phyloP scores from a whole-genome alignment of 2,888 invertebrate genomes.

The Sinohyriopsis cumingii region DNA sequence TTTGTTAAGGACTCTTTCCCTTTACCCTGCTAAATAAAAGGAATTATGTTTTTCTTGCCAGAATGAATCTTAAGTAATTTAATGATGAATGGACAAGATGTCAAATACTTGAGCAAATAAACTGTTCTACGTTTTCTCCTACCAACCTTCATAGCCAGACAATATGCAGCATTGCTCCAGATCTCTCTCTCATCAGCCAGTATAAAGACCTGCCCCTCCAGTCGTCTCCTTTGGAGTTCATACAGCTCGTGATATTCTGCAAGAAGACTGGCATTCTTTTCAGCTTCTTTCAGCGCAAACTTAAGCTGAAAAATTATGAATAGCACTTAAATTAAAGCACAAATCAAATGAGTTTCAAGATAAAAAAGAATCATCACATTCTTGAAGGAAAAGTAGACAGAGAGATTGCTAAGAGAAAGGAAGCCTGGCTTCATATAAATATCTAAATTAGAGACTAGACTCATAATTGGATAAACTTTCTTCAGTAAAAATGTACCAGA shows the following conservation, averaged over 20 bases:
- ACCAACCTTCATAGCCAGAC: slow-evolving; percentile 69
- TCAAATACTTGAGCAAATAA: too few relatives aligned
- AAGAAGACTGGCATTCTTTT: slow-evolving; percentile 70
- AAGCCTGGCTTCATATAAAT: too few relatives aligned
- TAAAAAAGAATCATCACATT: neutral
- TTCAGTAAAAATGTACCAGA: too few relatives aligned
- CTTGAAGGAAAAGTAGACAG: neutral
- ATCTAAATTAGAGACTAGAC: too few relatives aligned
- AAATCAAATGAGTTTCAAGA: neutral
- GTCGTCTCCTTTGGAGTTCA: slow-evolving; percentile 69
- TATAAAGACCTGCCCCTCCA: slow-evolving; percentile 66
- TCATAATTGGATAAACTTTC: too few relatives aligned
- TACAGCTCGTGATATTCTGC: slow-evolving; percentile 71
- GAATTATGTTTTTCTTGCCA: too few relatives aligned
- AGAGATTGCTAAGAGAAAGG: too few relatives aligned
- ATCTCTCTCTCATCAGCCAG: slow-evolving; percentile 68
- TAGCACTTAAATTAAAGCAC: neutral
- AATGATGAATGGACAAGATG: too few relatives aligned
- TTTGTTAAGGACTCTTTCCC: too few relatives aligned
- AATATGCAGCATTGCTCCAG: slow-evolving; percentile 71
- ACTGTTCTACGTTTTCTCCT: too few relatives aligned
- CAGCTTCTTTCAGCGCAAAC: slow-evolving; percentile 67
- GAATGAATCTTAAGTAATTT: too few relatives aligned
- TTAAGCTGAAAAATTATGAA: slow-evolving; percentile 59
- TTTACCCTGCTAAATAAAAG: too few relatives aligned